These are phyloP conservation scores for Chaenogobius annularis DNA, from an alignment of 2,113 vertebrate genomes.

Conservation along the genomic window DNA sequence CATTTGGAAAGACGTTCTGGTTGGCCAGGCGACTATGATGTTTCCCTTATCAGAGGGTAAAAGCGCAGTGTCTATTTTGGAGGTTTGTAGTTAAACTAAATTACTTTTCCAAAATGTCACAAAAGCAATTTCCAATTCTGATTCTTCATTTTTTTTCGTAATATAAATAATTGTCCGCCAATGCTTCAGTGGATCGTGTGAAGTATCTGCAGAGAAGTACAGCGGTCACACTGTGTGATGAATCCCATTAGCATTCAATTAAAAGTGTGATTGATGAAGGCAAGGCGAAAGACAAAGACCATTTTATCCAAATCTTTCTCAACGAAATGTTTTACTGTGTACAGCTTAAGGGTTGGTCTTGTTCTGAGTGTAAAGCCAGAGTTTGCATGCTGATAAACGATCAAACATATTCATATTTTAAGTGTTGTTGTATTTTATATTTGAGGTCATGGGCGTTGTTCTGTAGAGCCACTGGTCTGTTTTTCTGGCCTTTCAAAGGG, in stretches of 20 bases:
- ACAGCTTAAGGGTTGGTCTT: not conserved
- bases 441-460: not conserved
- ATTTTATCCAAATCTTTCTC: slow-evolving; percentile 40
- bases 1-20: not conserved
- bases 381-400: slow-evolving; percentile 6
- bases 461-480: slow-evolving; percentile 8
- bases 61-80: no score
- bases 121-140: not conserved
- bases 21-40: not conserved
- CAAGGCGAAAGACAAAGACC: slow-evolving; percentile 47
- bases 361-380: not conserved
- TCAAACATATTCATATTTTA: not conserved
- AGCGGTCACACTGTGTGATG: slow-evolving; percentile 53
- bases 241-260: slow-evolving; percentile 69
- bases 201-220: slow-evolving; percentile 42
- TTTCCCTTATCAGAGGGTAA: not conserved
- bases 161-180: slow-evolving; percentile 41
- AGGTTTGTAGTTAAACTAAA: no score
- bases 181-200: slow-evolving; percentile 23
- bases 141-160: slow-evolving; percentile 26
- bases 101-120: no score
- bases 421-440: slow-evolving; percentile 18
- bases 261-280: slow-evolving; percentile 60
- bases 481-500: slow-evolving; percentile 7
- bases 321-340: slow-evolving; percentile 23